These are phyloP conservation scores for Gallinago media DNA, from an alignment of 2,113 vertebrate genomes.

Conservation along the genomic window DNA sequence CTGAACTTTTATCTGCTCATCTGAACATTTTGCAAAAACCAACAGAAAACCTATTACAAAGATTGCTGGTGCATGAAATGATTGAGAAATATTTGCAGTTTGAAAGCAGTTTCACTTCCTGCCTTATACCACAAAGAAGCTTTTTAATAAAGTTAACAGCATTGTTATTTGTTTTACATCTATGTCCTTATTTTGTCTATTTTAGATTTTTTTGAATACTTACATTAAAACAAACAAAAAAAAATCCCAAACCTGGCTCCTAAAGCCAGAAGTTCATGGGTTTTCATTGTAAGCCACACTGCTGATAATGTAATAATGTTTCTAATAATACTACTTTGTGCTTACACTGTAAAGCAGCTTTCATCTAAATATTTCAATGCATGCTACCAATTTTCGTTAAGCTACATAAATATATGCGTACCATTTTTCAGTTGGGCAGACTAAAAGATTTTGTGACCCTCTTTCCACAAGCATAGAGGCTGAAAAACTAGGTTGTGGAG, in stretches of 20 bases:
- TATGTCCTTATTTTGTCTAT: slow-evolving; percentile 1
- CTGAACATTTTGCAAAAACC: slow-evolving; percentile 62
- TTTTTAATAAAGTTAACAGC: slow-evolving; percentile 76
- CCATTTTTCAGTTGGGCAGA: slow-evolving; percentile 17
- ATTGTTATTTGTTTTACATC: slow-evolving; percentile 35
- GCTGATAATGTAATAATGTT: slow-evolving; percentile 6
- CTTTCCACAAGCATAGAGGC: neutral
- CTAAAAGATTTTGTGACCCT: slow-evolving; percentile 6
- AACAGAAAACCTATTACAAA: slow-evolving; percentile 70
- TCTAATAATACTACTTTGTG: neutral
- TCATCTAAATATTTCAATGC: slow-evolving; percentile 16
- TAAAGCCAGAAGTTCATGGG: neutral
- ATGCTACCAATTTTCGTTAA: slow-evolving; percentile 13
- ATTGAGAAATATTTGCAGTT: slow-evolving; percentile 83
- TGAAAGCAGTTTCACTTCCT: slow-evolving; percentile 81
- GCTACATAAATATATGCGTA: neutral
- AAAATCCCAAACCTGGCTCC: neutral
- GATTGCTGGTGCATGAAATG: slow-evolving; percentile 73
- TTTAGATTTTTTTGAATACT: slow-evolving; percentile 47
- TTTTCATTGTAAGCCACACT: neutral
- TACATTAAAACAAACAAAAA: neutral
- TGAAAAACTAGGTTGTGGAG: neutral
- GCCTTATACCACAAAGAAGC: slow-evolving; percentile 77
- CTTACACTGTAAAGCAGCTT: slow-evolving; percentile 10
- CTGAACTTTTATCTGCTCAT: slow-evolving; percentile 57